Evolutionary conservation across 2,113 vertebrate genomes (phyloP).

Genomic region (Chloroceryle aenea): DNA sequence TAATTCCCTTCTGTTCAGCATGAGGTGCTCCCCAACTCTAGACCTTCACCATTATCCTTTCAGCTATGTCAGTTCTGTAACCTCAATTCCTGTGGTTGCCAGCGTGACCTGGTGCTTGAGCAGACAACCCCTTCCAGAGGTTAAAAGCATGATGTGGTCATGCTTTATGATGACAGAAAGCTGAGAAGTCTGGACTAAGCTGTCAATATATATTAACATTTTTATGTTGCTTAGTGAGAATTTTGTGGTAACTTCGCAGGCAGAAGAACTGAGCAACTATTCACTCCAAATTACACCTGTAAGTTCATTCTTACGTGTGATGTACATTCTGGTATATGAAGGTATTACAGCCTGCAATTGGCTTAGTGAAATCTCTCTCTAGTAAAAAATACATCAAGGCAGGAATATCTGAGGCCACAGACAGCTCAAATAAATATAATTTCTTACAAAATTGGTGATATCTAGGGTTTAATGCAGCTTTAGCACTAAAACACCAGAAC

Average conservation of each 20-base stretch:
- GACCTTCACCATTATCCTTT: neutral
- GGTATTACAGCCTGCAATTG: neutral
- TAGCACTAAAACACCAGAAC: neutral
- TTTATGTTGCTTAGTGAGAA: rapidly evolving
- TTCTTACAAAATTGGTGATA: neutral
- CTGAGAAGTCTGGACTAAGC: neutral
- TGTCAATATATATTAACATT: neutral
- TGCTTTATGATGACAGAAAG: neutral
- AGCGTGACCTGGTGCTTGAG: rapidly evolving
- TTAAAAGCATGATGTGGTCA: neutral
- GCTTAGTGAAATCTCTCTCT: neutral
- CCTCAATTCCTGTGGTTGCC: too few species aligned
- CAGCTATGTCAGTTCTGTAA: neutral
- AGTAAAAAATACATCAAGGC: neutral
- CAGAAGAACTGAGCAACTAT: neutral
- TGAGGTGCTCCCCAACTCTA: neutral
- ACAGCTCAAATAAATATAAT: neutral
- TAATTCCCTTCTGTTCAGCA: rapidly evolving
- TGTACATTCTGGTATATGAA: neutral
- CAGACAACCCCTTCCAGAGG: neutral
- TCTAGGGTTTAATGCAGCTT: neutral
- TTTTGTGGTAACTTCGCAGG: neutral
- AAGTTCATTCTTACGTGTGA: neutral
- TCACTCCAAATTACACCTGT: neutral
- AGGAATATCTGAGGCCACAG: neutral